Conservation (phyloP, 2,888 invertebrate species). For the Drosophila hawaiiensis region DNA sequence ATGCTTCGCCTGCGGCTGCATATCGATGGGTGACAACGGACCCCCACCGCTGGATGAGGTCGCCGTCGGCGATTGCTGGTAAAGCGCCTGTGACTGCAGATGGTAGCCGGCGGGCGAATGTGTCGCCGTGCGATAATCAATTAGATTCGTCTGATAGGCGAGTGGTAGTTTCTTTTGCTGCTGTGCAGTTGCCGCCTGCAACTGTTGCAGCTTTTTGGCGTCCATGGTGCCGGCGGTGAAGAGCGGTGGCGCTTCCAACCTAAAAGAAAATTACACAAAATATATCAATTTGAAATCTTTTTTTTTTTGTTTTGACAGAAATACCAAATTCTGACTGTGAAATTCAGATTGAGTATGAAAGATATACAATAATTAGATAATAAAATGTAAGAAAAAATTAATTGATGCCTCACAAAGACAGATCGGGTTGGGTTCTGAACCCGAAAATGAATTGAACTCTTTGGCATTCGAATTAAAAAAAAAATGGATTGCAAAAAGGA, state of each 20-base stretch:
- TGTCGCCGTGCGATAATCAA: constrained; percentile 87
- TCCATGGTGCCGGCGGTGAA: constrained; percentile 89
- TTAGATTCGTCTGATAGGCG: constrained; percentile 85
- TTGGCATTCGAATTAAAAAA: not conserved
- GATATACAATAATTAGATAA: not conserved
- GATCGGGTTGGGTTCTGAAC: not conserved
- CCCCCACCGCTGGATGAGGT: constrained; percentile 83
- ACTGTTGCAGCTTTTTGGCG: constrained; percentile 87
- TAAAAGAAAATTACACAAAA: constrained; percentile 77
- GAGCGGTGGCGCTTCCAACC: constrained; percentile 90
- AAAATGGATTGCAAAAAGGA: constrained; percentile 13
- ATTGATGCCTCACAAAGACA: not conserved
- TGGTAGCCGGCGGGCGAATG: constrained; percentile 84
- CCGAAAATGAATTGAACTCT: not conserved
- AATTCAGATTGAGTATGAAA: not conserved
- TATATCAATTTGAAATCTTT: not conserved
- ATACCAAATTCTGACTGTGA: not conserved
- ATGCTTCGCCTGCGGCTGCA: constrained; percentile 83
- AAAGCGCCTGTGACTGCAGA: constrained; percentile 65
- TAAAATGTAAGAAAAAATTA: not conserved
- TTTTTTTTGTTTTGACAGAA: not conserved
- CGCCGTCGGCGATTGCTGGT: constrained; percentile 82
- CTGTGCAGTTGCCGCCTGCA: constrained; percentile 83
- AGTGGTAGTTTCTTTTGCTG: constrained; percentile 86
- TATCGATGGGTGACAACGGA: constrained; percentile 83